phyloP scores from a whole-genome alignment of 2,888 invertebrate genomes.

The Neoscelio sp. region DNA sequence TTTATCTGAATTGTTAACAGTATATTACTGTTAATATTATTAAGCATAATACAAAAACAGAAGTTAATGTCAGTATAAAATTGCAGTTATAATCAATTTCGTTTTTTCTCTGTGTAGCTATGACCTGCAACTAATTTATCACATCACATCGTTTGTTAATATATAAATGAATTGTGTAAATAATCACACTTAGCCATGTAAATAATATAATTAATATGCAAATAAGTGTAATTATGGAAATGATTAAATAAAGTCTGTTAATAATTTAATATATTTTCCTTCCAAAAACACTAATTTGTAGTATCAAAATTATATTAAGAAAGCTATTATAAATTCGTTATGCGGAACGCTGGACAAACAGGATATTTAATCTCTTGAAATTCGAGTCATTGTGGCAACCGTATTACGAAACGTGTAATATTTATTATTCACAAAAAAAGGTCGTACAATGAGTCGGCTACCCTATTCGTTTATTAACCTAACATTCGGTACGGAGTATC shows the following conservation, averaged over 20 bases:
- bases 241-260: conserved; percentile 5
- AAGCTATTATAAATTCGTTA: conserved; percentile 12
- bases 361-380: conserved; percentile 35
- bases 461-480: conserved; percentile 77
- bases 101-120: too few species aligned
- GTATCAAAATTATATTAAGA: background rate
- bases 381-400: conserved; percentile 36
- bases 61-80: too few species aligned
- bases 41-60: too few species aligned
- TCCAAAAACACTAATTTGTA: background rate
- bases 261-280: conserved; percentile 1
- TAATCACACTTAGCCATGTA: background rate
- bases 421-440: conserved; percentile 25
- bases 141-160: background rate
- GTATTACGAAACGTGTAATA: conserved; percentile 18
- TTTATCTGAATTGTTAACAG: too few species aligned
- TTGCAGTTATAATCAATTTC: too few species aligned
- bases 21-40: too few species aligned
- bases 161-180: conserved; percentile 7
- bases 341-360: conserved; percentile 6
- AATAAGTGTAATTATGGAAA: conserved; percentile 10
- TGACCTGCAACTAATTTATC: too few species aligned
- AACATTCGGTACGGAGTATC: conserved; percentile 76
- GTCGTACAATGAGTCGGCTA: conserved; percentile 46
- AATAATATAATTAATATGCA: conserved; percentile 12